Base-by-base conservation (phyloP, 2,113 vertebrate species). In the Phasianus colchicus region DNA sequence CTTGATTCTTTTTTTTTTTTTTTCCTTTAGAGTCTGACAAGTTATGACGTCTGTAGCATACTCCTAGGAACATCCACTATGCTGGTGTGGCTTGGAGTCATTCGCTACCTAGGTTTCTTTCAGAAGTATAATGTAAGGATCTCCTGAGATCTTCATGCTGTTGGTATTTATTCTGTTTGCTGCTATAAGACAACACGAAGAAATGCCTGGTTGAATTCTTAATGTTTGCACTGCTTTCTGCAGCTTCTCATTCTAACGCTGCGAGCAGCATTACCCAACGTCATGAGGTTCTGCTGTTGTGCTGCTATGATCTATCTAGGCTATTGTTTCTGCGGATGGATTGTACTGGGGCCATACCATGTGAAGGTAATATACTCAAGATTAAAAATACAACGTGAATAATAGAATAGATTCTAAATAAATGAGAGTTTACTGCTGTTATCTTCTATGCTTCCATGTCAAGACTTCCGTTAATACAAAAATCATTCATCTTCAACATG, bases 271-370 rank as follows among this genome's bases (percentile, higher is more conserved):
- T 97, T 99, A 60, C 99, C 99, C 50, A 99, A 97, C 0, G 98
- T 99, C 38, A 98, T 99, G 73, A 98, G 99, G 30, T 99, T 99
- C 97, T 98, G 98, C 93, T 98, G 98, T 45, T 99, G 99, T n/a
- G 99, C 98, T 1, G 98, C 98, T 64, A 99, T 99, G 98, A 99
- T 99, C 96, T 99, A 99, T 93, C 95, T 99, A 34, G 98, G 99
- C 42, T 99, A 99, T 54, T 99, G 99, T 89, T 99, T 99, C 98
- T 99, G 99, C 86, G 99, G 99, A 12, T 99, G 99, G 99, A 99
- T 99, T 50, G 99, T 99, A 9, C 97, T 99, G 36, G 99, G 99
- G 10, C 99, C 99, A 18, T 99, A 99, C 89, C 99, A 99, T 2
- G 98, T 98, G 22, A 99, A 99, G 97, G 99, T 99, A 98, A 84